phyloP scores from a whole-genome alignment of 2,113 vertebrate genomes.

The Eidolon helvum region DNA sequence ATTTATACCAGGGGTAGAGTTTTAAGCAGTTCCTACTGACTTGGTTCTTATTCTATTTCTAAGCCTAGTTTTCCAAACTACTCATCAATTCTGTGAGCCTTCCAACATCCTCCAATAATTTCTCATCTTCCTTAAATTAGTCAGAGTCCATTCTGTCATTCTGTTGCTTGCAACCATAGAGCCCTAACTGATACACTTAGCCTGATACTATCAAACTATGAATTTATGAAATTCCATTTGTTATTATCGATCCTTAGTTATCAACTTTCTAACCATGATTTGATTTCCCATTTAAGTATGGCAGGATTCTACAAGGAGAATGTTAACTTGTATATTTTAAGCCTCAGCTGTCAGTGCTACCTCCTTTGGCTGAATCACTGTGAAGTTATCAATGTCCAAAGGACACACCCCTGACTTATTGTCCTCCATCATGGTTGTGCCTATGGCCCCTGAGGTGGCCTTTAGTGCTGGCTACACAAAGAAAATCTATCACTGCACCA shows the following conservation, averaged over 20 bases:
- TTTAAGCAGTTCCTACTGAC: background rate
- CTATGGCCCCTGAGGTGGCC: background rate
- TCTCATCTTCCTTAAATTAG: background rate
- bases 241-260: background rate
- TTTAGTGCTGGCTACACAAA: background rate
- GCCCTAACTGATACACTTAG: background rate
- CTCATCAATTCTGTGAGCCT: background rate
- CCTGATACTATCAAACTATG: background rate
- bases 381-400: background rate
- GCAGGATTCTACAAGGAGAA: background rate
- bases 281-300: background rate
- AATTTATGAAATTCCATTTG: background rate
- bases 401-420: background rate
- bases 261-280: background rate
- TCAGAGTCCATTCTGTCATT: background rate
- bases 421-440: background rate
- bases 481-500: background rate
- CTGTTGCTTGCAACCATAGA: background rate
- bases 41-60: background rate
- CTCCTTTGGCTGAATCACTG: background rate
- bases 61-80: background rate
- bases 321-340: background rate
- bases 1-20: background rate
- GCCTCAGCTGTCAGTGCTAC: background rate
- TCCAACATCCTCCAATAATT: background rate